phyloP scores from a whole-genome alignment of 1,140 invertebrate genomes.

The Ceratosolen solmsi region DNA sequence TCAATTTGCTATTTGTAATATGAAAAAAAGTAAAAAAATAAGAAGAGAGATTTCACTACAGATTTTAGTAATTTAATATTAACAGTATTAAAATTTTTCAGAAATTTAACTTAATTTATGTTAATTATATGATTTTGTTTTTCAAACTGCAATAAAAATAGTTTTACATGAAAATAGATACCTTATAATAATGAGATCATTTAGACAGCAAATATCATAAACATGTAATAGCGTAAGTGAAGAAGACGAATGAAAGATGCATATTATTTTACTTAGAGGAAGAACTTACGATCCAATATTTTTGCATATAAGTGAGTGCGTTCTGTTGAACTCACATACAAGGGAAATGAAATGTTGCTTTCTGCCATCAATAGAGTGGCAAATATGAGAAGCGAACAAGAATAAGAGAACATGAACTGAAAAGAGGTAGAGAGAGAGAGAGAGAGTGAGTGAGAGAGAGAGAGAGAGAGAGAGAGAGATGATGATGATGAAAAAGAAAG shows the following conservation, averaged over 20 bases:
- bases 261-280: constrained; percentile 57
- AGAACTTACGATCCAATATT: constrained; percentile 69
- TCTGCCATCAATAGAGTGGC: constrained; percentile 54
- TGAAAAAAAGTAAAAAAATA: too few species aligned
- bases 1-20: too few species aligned
- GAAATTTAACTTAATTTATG: too few species aligned
- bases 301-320: constrained; percentile 72
- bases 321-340: constrained; percentile 49
- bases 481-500: constrained; percentile 20
- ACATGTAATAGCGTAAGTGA: constrained; percentile 32
- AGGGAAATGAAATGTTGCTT: constrained; percentile 49
- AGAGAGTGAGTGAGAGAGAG: not conserved
- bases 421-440: constrained; percentile 32
- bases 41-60: too few species aligned
- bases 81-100: too few species aligned
- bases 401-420: not conserved
- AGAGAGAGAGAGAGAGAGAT: not conserved
- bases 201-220: constrained; percentile 38
- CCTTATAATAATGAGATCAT: constrained; percentile 48
- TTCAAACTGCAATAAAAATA: not conserved
- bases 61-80: too few species aligned
- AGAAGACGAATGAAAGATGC: constrained; percentile 51
- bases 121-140: too few species aligned
- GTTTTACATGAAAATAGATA: not conserved
- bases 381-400: constrained; percentile 52